Evolutionary conservation across 2,113 vertebrate species (phyloP), one percentile per base, ranked within the genome.

Genomic region (Brachypodius melanocephalos): DNA sequence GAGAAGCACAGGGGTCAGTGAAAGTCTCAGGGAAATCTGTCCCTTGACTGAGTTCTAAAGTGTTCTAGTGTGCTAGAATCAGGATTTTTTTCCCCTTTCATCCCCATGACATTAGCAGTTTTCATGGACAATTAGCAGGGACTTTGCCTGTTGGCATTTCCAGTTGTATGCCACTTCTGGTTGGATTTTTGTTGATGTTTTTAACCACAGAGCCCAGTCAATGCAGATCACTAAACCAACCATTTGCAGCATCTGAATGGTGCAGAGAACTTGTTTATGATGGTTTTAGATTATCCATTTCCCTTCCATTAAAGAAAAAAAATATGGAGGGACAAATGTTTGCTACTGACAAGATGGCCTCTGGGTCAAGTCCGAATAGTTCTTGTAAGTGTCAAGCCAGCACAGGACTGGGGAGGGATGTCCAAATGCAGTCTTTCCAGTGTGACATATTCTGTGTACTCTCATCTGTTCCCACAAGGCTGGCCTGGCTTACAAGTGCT

Each of bases 401-500:
- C 90, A 78, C 74, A 96, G 66, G 31, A 93, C 6, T 76, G 92
- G 95, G 90, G 85, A 91, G 62, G 73, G 78, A 81, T 72, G 84
- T 97, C 80, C 86, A 95, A 48, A 77, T 12, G 16, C 90, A 77
- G 73, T 75, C 54, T 69, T 90, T 87, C 62, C 82, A 80, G 38
- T 55, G 77, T 96, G 97, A 45, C 65, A 51, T 26, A 11, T 59
- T 87, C 80, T 87, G 25, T 91, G 92, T 96, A 93, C 93, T 94
- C 81, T 97, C 85, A 66, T 88, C 83, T 78, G 84, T 88, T 93
- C 95, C 92, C 95, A 93, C 77, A 74, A 94, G 83, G 94, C 96
- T 98, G 97, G 97, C 95, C 95, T 98, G 97, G 92, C 93, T 96
- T 96, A 94, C 90, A 97, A 96, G 84, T 77, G 94, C 87, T 96